Evolutionary conservation across 92 coral and sea anemone genomes (phyloP), one percentile per base, ranked within the genome.

Genomic region (Epizoanthus scotinus): DNA sequence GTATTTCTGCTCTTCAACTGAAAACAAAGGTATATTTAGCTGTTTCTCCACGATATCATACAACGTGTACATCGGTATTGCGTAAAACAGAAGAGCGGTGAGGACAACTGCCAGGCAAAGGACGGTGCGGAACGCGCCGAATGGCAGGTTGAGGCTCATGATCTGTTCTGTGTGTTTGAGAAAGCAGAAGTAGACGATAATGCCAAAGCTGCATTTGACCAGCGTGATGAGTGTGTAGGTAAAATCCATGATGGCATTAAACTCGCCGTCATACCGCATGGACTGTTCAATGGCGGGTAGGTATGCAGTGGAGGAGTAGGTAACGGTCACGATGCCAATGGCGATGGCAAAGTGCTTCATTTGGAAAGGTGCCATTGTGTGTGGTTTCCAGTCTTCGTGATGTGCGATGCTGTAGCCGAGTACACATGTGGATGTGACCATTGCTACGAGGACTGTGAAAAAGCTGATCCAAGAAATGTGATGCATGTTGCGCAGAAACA

Each of bases 171-270:
- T 92, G 87, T 92, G 97, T 62, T 92, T 89, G 2, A 93, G 92
- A 77, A 92, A 92, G 83, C 89, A 87, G 73, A 92, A 92, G 84
- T 86, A 92, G 56, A 92, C 97, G 79, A 92, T 72, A 67, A 92
- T 90, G 8, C 97, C 97, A 67, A 90, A 92, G 89, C 88, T 92
- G 86, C 85, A 92, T 84, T 92, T 92, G 90, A 92, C 87, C 1
- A 92, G 89, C 57, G 97, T 92, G 18, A 92, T 88, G 17, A 92
- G 89, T 22, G 94, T 90, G 82, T 92, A 92, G 74, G 97, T 90
- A 77, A 92, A 92, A 61, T 92, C 94, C 97, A 92, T 92, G 81
- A 92, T 92, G 78, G 97, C 97, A 82, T 92, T 92, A 64, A 92
- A 92, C 73, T 92, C 97, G 9, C 95, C 97, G 17, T 87, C 88